Conservation (phyloP, 2,797 vertebrate genomes). For the Muraenolepis orangiensis region DNA sequence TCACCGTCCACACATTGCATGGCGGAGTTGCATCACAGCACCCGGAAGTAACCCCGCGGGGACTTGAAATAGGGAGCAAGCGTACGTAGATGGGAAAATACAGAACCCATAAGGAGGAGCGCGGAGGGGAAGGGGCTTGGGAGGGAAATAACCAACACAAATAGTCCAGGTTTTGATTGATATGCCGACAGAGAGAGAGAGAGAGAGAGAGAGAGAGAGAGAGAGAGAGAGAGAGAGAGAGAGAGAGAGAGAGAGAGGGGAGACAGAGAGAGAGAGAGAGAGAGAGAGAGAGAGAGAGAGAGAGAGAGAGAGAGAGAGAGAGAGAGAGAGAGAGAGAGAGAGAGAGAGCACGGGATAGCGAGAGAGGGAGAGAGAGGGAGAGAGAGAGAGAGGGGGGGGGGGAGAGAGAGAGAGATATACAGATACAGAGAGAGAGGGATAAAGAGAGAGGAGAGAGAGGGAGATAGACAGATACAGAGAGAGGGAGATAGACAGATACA, state of each 20-base stretch:
- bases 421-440: too few species aligned
- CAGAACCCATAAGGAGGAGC: constrained; percentile 46
- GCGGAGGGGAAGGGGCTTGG: constrained; percentile 12
- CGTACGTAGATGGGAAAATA: constrained; percentile 43
- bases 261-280: too few species aligned
- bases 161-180: background rate
- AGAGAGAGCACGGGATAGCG: too few species aligned
- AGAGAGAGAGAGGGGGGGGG: background rate
- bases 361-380: too few species aligned
- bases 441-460: too few species aligned
- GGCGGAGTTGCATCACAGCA: constrained; percentile 62
- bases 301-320: background rate
- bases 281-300: too few species aligned
- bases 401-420: background rate
- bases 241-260: too few species aligned
- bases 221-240: background rate
- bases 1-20: constrained; percentile 64
- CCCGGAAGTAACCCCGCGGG: constrained; percentile 38
- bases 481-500: background rate
- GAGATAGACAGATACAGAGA: too few species aligned
- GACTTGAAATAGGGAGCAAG: constrained; percentile 62
- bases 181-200: background rate
- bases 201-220: background rate
- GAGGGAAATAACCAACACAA: background rate
- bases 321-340: too few species aligned